Conservation (phyloP, 2,888 invertebrate species). For the Fragum whitleyi region DNA sequence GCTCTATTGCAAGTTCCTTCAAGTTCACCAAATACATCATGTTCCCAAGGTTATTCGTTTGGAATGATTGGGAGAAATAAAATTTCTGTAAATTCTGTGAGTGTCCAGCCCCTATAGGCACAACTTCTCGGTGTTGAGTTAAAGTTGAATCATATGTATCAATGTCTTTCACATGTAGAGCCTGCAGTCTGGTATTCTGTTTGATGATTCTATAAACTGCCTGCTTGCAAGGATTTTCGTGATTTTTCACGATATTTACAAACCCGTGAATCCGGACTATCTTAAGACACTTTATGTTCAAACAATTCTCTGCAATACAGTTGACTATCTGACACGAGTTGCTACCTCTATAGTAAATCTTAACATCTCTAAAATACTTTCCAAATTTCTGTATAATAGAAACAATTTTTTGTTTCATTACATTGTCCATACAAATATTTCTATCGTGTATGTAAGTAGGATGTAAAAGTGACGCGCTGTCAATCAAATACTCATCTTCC, state of each 20-base stretch:
- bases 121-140: constrained; percentile 43
- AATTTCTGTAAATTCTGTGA: constrained; percentile 52
- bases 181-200: constrained; percentile 45
- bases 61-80: constrained; percentile 67
- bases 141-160: constrained; percentile 37
- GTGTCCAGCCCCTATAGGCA: constrained; percentile 65
- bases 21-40: constrained; percentile 70
- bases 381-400: constrained; percentile 44
- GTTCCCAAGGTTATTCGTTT: constrained; percentile 57
- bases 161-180: constrained; percentile 52
- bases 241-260: constrained; percentile 39
- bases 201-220: constrained; percentile 48
- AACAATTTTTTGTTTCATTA: constrained; percentile 28
- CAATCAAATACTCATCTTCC: constrained; percentile 22
- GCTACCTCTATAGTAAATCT: constrained; percentile 42
- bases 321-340: constrained; percentile 54
- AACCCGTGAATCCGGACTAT: constrained; percentile 24
- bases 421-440: constrained; percentile 11
- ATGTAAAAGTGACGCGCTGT: background rate
- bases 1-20: constrained; percentile 62
- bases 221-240: constrained; percentile 43
- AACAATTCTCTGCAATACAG: constrained; percentile 47
- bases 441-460: background rate
- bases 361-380: constrained; percentile 46
- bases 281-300: constrained; percentile 37